Evolutionary conservation across 2,888 invertebrate species (phyloP), one percentile per base, ranked within the genome.

Genomic region (Aproaerema taeniolella): DNA sequence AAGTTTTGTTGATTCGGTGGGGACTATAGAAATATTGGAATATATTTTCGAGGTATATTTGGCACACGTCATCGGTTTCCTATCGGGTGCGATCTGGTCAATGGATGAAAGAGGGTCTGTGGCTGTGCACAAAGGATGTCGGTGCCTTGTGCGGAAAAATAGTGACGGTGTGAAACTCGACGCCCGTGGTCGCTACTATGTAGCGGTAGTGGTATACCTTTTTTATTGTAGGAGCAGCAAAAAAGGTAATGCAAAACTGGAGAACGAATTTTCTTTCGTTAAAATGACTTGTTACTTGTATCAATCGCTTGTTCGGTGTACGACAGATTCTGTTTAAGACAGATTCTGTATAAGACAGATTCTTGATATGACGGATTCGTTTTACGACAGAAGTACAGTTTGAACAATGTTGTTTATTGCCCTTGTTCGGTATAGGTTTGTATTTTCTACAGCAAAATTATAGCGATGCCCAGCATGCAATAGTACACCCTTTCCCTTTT

Each of bases 11-110:
- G n/a, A n/a, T n/a, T n/a, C n/a, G n/a, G n/a, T n/a, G n/a, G n/a
- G n/a, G n/a, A n/a, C n/a, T n/a, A n/a, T n/a, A n/a, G n/a, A n/a
- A n/a, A n/a, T n/a, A n/a, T n/a, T n/a, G n/a, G n/a, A n/a, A n/a
- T n/a, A n/a, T n/a, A n/a, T n/a, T n/a, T n/a, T n/a, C n/a, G 36
- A 40, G 40, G 42, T 50, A 58, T 58, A 68, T 69, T 67, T 58
- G 52, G 57, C 52, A 54, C 65, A 58, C 62, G 64, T 66, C 68
- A 68, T 70, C 67, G 63, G 69, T 75, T 71, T 72, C 64, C 66
- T 66, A 64, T 61, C 53, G 50, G 48, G 48, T 46, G 54, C 61
- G 60, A 69, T 70, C 61, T 71, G 67, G 62, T 68, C 75, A 76
- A 68, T 70, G 58, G 60, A 60, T 61, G 55, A 61, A 65, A 64